Conservation (phyloP, 2,888 invertebrate genomes). For the Phengaris arion region DNA sequence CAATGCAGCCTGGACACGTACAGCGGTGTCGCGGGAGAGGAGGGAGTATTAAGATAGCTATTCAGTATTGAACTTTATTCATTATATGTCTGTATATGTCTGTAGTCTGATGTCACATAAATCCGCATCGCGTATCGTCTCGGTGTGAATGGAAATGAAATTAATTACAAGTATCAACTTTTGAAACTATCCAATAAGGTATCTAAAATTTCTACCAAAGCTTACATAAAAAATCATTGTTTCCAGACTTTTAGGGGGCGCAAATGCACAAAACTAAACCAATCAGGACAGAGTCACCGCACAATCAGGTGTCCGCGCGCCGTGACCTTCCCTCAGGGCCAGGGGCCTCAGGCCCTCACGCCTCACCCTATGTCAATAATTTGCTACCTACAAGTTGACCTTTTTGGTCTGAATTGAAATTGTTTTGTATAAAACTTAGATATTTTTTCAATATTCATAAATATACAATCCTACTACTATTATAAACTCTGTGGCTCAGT, state of each 20-base stretch:
- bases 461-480: background rate
- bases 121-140: too few relatives aligned
- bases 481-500: background rate
- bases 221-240: background rate
- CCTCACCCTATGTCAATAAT: constrained; percentile 37
- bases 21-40: too few relatives aligned
- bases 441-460: constrained; percentile 6
- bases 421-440: background rate
- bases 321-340: constrained; percentile 34
- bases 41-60: too few relatives aligned
- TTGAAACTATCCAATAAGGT: too few relatives aligned
- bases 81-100: too few relatives aligned
- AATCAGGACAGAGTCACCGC: constrained; percentile 7
- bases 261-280: background rate
- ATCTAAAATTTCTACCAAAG: too few relatives aligned
- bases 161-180: too few relatives aligned
- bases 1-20: too few relatives aligned
- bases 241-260: background rate
- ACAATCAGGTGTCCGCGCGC: constrained; percentile 32
- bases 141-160: too few relatives aligned
- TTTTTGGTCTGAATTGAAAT: constrained; percentile 26
- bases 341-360: constrained; percentile 27
- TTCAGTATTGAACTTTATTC: too few relatives aligned
- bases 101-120: too few relatives aligned
- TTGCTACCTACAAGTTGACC: constrained; percentile 35